Evolutionary conservation across 2,888 invertebrate species (phyloP), one percentile per base, ranked within the genome.

Genomic region (Sarcophaga variegata): DNA sequence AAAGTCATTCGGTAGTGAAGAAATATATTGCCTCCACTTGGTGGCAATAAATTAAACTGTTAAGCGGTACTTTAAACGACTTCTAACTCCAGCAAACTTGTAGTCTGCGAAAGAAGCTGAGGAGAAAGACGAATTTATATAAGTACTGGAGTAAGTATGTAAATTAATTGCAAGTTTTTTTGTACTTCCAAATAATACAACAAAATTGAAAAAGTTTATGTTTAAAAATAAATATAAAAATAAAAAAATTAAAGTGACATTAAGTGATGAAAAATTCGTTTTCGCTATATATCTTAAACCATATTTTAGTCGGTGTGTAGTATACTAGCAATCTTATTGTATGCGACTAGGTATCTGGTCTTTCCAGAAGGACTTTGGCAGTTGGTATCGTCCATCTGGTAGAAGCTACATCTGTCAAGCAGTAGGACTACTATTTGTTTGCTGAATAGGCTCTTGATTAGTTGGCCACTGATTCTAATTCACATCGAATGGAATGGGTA

Each of bases 1-100:
- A 37, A 1, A 8, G 8, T 37, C 37, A 37, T 37, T 37, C 8
- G 37, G 37, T 8, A 37, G 37, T 37, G 37, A 74, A 81, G 14
- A 79, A 71, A 79, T 76, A 66, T 84, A 81, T 88, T 85, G 85
- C 88, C 83, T 75, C 63, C 85, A 70, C 75, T 37, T 79, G 75
- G 81, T 83, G 80, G 71, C 77, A 85, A 85, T 87, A 83, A 85
- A 85, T 85, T 87, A 76, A 87, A 87, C 81, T 84, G 71, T 87
- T 84, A 87, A 87, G 67, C 79, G 66, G 60, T 76, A 72, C 87
- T 81, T 84, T 81, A 81, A 81, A 78, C 64, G 79, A 67, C 75
- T 84, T 75, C 75, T 75, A 81, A 75, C 70, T 60, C 70, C 70
- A 76, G 45, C 17, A 14, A 71, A 69, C 47, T 79, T 79, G 49